Base-by-base conservation (phyloP, 2,888 invertebrate species). In the Drosophila tanythrix region DNA sequence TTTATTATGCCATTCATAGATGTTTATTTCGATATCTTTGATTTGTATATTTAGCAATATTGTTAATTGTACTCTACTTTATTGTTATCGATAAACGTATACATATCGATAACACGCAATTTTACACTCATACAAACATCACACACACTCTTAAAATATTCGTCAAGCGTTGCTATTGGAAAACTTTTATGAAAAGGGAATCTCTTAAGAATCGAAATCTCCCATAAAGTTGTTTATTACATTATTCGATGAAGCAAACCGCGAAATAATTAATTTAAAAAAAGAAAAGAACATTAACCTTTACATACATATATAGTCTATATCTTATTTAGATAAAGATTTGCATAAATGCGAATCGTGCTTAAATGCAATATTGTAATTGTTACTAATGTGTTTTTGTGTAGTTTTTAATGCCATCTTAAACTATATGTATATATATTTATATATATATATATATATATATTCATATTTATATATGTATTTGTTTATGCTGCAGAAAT, bases 331-430 rank as follows among this genome's bases (percentile, higher is more conserved):
- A 77, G 69, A 66, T 77, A 64, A 68, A 71, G 68, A 60, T 70
- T 55, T 53, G 66, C 73, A 67, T 62, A 57, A 57, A 55, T 75
- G 76, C 65, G 59, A 69, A 74, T 57, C 60, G 18, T 55, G 73
- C 62, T 56, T 69, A 71, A 64, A 71, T 48, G 60, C 53, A 80
- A 51, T 40, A 70, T 72, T 73, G 62, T 64, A 82, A 82, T 71
- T 87, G 83, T 82, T 84, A 85, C 81, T 86, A 75, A 82, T 83
- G 82, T 86, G 83, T 88, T 86, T 86, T 74, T 81, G 81, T 88
- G 85, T 83, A 84, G 81, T 80, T 83, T 79, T 80, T 74, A 72
- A 76, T 72, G 58, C 55, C 63, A 74, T 53, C 59, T 71, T 68
- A 68, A 61, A 51, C 51, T 35, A 48, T 65, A 76, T 65, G 27